phyloP scores from a whole-genome alignment of 2,113 vertebrate species.

The Corydoras sp. region DNA sequence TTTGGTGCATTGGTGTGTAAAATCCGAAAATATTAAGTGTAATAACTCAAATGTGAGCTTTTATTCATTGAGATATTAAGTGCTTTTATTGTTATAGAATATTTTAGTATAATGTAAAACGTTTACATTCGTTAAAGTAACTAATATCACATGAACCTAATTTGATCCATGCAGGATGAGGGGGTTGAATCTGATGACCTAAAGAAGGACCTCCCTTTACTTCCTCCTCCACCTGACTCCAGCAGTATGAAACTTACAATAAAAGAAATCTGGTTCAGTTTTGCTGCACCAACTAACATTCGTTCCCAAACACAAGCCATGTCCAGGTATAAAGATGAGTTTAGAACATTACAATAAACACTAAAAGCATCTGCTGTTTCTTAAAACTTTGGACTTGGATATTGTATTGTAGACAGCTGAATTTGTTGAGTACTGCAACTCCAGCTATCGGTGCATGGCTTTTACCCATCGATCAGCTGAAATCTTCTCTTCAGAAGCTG shows the following conservation, averaged over 20 bases:
- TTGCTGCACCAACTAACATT: constrained; percentile 94
- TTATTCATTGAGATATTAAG: no score
- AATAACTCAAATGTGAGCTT: no score
- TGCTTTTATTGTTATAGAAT: no score
- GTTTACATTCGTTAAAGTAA: background rate
- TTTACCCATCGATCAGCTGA: constrained; percentile 95
- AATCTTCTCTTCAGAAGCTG: constrained; percentile 86
- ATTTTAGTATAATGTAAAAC: background rate
- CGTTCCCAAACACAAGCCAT: constrained; percentile 81
- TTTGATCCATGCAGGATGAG: constrained; percentile 76
- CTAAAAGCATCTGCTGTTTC: background rate
- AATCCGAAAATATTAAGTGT: no score
- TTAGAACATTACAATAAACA: background rate
- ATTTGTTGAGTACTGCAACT: constrained; percentile 93
- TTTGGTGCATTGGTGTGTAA: no score
- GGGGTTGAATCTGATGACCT: constrained; percentile 96
- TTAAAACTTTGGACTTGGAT: background rate
- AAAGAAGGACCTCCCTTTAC: constrained; percentile 92
- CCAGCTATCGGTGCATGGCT: constrained; percentile 95
- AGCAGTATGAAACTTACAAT: constrained; percentile 98
- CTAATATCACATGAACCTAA: background rate
- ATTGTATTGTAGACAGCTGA: constrained; percentile 76
- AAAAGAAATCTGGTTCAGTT: constrained; percentile 98
- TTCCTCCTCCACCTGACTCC: constrained; percentile 94
- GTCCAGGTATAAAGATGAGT: constrained; percentile 72